phyloP scores from a whole-genome alignment of 2,113 vertebrate species.

The Salvelinus namaycush region DNA sequence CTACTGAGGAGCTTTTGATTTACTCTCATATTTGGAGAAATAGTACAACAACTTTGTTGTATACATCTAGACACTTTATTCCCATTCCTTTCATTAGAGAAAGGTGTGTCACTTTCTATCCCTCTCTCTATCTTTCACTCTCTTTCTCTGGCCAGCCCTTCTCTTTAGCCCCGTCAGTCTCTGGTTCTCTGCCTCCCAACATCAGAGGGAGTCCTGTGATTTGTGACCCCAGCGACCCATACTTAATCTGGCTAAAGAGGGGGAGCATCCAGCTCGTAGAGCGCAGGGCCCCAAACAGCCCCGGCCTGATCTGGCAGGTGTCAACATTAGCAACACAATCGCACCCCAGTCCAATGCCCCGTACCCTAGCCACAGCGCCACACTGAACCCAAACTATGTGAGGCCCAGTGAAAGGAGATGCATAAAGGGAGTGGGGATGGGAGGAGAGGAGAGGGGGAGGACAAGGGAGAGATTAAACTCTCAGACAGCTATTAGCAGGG shows the following conservation, averaged over 20 bases:
- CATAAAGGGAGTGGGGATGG: slow-evolving; percentile 66
- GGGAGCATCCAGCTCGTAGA: slow-evolving; percentile 66
- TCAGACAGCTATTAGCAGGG: slow-evolving; percentile 78
- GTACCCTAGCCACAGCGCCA: slow-evolving; percentile 52
- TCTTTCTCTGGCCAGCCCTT: slow-evolving; percentile 55
- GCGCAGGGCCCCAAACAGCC: slow-evolving; percentile 65
- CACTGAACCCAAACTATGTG: slow-evolving; percentile 74
- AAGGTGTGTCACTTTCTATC: slow-evolving; percentile 65
- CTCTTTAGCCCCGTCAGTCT: slow-evolving; percentile 65
- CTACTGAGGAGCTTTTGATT: neutral
- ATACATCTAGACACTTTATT: slow-evolving; percentile 65
- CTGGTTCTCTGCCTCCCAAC: slow-evolving; percentile 81
- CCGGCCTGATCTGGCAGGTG: slow-evolving; percentile 75
- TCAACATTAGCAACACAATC: slow-evolving; percentile 81
- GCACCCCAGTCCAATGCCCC: slow-evolving; percentile 60
- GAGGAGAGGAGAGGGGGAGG: slow-evolving; percentile 64
- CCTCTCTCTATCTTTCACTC: slow-evolving; percentile 60
- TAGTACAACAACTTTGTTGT: neutral
- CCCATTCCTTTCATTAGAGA: slow-evolving; percentile 68
- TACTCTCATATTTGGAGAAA: neutral
- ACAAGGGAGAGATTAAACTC: slow-evolving; percentile 76
- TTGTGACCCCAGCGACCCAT: slow-evolving; percentile 85
- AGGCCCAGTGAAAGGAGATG: slow-evolving; percentile 63
- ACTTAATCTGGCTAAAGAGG: slow-evolving; percentile 84
- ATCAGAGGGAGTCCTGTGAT: slow-evolving; percentile 83